Base-by-base conservation (phyloP, 2,797 vertebrate species). In the Sebastiscus albofasciatus region DNA sequence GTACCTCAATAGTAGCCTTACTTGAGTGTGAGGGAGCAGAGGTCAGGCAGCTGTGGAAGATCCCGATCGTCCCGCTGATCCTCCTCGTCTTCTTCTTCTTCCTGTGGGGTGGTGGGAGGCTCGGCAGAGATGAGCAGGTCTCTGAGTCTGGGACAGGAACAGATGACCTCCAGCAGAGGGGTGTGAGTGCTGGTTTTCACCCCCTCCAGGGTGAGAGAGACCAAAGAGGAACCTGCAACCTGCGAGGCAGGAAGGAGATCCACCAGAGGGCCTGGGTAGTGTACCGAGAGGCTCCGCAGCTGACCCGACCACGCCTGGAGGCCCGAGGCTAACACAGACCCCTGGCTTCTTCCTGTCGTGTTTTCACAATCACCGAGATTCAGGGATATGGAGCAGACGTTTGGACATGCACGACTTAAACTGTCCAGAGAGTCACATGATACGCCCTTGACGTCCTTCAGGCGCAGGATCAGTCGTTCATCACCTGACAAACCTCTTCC, bases 171-270 rank as follows among this genome's bases (percentile, higher is more conserved):
- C 20, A 92, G 60, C 1, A 97, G 83, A 2, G 94, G 81, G 1
- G 83, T 58, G 1, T 83, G 75, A 0, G 94, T 83, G 1, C 52
- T 86, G 29, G 91, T 94, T 84, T 73, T 91, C 70, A 97, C 92
- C 20, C 96, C 96, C 2, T 97, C 96, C 49, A 98, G 68, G 2
- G 89, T 94, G 72, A 98, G 96, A 16, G 86, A 90, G 5, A 81
- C 74, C 62, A 98, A 92, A 14, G 55, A 88, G 1, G 82, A 60
- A 6, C 96, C 96, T 61, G 90, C 74, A 4, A 71, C 46, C 56
- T 16, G 82, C 0, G 92, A 39, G n/a, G 94, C 58, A 0, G 93
- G 90, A 46, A 96, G 76, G 22, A 96, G 81, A 68, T 95, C 93
- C 0, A 31, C 80, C 84, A 97, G 71, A 2, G 18, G 42, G 73